Percentiles rank a stretch among this genome's conserved stretches.
phyloP scores from a whole-genome alignment of 2,888 invertebrate species.

The Lasius platythorax region DNA sequence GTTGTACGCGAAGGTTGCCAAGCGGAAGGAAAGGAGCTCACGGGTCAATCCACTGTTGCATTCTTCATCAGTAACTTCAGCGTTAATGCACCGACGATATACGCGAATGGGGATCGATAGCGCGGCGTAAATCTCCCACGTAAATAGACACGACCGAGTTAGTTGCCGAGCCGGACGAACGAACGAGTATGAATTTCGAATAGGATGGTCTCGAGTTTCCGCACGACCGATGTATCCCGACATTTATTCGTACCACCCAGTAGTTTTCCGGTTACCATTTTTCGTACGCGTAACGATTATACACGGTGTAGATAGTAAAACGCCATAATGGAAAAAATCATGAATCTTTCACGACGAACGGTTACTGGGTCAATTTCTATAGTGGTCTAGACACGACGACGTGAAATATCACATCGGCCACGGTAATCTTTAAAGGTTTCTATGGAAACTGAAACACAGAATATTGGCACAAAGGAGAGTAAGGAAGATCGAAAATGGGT shows the following conservation, averaged over 20 bases:
- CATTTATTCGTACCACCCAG: slow-evolving; percentile 30
- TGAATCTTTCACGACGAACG: slow-evolving; percentile 22
- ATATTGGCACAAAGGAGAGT: slow-evolving; percentile 11
- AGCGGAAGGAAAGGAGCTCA: slow-evolving; percentile 64
- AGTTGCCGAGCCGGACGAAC: slow-evolving; percentile 61
- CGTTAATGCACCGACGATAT: slow-evolving; percentile 71
- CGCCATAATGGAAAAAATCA: slow-evolving; percentile 1
- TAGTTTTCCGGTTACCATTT: slow-evolving; percentile 44
- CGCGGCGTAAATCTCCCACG: slow-evolving; percentile 73
- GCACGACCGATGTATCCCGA: neutral
- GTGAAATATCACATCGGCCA: slow-evolving; percentile 37
- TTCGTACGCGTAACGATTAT: slow-evolving; percentile 23
- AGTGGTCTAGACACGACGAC: slow-evolving; percentile 26
- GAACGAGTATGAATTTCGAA: slow-evolving; percentile 26
- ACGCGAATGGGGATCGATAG: slow-evolving; percentile 62
- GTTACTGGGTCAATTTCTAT: slow-evolving; percentile 31
- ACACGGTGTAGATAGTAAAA: slow-evolving; percentile 11
- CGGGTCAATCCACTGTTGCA: slow-evolving; percentile 72
- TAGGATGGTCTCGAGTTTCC: slow-evolving; percentile 29
- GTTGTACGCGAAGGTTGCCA: slow-evolving; percentile 26
- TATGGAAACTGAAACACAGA: neutral
- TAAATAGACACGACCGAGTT: slow-evolving; percentile 68
- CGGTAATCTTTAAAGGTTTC: slow-evolving; percentile 29
- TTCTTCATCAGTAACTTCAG: slow-evolving; percentile 64
- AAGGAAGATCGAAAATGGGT: slow-evolving; percentile 34